Percentiles rank a stretch among this genome's conserved stretches.
Evolutionary conservation across 2,888 invertebrate genomes (phyloP).

Genomic region (Polydrusus tereticollis): DNA sequence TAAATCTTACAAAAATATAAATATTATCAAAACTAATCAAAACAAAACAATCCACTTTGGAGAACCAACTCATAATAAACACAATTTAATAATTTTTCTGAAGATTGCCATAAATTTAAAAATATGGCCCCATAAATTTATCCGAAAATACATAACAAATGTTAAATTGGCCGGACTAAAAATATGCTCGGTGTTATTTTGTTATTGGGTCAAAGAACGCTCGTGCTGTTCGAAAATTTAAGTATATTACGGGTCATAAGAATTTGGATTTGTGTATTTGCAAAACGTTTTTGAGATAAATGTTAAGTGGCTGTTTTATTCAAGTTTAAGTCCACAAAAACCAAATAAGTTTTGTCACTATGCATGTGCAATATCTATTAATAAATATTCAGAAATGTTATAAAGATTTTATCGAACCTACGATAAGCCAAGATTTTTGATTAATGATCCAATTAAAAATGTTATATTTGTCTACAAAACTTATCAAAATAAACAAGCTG

Average conservation of each 20-base stretch:
- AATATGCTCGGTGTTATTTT: slow-evolving; percentile 1
- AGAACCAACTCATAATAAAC: not conserved
- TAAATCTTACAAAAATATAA: not conserved
- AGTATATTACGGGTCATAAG: not conserved
- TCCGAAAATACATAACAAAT: slow-evolving; percentile 11
- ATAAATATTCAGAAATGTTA: not conserved
- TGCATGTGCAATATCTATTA: not conserved
- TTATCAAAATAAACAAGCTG: not conserved
- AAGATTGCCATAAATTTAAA: not conserved
- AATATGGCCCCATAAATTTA: not conserved
- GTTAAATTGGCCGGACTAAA: slow-evolving; percentile 3
- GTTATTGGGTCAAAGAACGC: slow-evolving; percentile 27
- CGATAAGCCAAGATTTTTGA: not conserved
- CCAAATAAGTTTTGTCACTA: too few species aligned
- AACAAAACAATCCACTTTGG: not conserved
- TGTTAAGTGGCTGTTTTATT: too few species aligned
- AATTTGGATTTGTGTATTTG: not conserved
- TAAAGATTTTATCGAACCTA: not conserved
- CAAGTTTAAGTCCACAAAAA: too few species aligned
- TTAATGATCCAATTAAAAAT: not conserved
- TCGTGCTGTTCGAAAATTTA: not conserved
- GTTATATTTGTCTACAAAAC: not conserved
- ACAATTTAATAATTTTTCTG: not conserved
- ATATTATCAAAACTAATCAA: not conserved
- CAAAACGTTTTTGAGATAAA: too few species aligned